Base-by-base conservation (phyloP, 2,888 invertebrate species). In the Alloscopus bannaensis region DNA sequence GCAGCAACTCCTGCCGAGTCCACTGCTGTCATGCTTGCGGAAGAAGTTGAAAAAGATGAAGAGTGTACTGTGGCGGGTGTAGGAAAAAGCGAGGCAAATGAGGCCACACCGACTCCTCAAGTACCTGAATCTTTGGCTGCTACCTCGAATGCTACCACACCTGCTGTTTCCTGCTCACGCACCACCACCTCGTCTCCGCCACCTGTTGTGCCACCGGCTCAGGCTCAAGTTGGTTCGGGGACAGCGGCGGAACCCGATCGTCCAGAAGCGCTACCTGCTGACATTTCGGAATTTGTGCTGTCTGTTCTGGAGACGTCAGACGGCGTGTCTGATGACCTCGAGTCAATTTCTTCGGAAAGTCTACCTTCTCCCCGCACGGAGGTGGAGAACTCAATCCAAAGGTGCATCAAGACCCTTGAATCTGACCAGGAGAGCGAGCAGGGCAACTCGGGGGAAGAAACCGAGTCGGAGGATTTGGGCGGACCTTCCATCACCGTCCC, bases 271-370 rank as follows among this genome's bases (percentile, higher is more conserved):
- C 64, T 75, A 24, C 75, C 75, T 20, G 31, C 66, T n/a, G 75
- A 75, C 6, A 59, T 75, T 11, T 57, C 65, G 6, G 75, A 75
- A n/a, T 75, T 75, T 31, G 59, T 75, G 0, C 57, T 75, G 1
- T 57, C 57, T 3, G 65, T 66, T 3, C 4, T 75, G 42, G 66
- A 75, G 20, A 57, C 6, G 50, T 45, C 8, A 2, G 64, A 42
- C 13, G 29, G 8, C 6, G 50, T 62, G 16, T n/a, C 20, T 16
- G 72, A 72, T 52, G 75, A 75, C n/a, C 47, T 66, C 1, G 65
- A 65, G 31, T 75, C 75, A 4, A 59, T 75, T 24, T 75, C 75
- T 0, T 66, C 65, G 0, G 75, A 45, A 16, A 75, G 75, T 42
- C 52, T 75, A 2, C 36, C 75, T 2, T 66, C 75, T 1, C 59